Conservation (phyloP, 1,140 invertebrate genomes). For the Parasteatoda tepidariorum region DNA sequence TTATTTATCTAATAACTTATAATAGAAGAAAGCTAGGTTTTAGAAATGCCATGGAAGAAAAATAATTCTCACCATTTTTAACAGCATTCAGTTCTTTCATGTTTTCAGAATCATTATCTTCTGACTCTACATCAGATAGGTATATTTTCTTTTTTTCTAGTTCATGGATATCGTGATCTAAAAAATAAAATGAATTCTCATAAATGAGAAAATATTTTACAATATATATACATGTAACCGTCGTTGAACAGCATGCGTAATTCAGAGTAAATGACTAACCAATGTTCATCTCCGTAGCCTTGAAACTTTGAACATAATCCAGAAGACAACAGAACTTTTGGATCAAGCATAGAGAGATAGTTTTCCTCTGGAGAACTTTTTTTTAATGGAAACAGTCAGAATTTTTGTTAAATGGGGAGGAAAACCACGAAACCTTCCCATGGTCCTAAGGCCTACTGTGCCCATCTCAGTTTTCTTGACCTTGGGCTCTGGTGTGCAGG, state of each 20-base stretch:
- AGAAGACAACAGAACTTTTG: too few relatives aligned
- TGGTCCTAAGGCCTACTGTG: too few relatives aligned
- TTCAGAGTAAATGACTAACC: neutral
- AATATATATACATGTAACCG: neutral
- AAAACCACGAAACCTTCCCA: too few relatives aligned
- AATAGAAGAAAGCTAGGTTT: neutral
- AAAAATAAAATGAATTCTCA: neutral
- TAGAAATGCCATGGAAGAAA: neutral
- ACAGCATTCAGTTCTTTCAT: conserved; percentile 41
- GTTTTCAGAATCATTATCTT: conserved; percentile 29
- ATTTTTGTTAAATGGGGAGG: too few relatives aligned
- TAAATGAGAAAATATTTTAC: neutral
- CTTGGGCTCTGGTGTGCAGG: too few relatives aligned
- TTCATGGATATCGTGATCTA: conserved; percentile 36
- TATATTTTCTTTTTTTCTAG: conserved; percentile 19
- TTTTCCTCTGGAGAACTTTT: too few relatives aligned
- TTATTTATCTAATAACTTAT: neutral
- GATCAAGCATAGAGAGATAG: too few relatives aligned
- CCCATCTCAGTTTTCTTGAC: too few relatives aligned
- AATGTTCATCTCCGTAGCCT: too few relatives aligned
- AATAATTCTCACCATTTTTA: conserved; percentile 12
- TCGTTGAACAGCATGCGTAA: neutral
- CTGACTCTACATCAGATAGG: conserved; percentile 23
- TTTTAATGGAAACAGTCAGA: too few relatives aligned
- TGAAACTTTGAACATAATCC: too few relatives aligned